phyloP scores from a whole-genome alignment of 2,113 vertebrate genomes.

The Phycodurus eques region DNA sequence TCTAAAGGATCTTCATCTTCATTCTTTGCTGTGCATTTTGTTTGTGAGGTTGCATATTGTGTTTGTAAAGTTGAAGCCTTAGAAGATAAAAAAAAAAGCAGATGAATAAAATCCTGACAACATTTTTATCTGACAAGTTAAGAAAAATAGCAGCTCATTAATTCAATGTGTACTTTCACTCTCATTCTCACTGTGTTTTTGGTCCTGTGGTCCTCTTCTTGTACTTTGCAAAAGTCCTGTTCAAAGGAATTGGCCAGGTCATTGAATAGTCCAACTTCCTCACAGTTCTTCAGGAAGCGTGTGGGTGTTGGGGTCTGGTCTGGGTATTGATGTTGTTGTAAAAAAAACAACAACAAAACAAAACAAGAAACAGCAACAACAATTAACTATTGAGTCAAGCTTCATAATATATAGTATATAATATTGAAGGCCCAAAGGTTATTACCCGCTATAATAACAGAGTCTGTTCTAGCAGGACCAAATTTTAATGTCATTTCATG shows the following conservation, averaged over 20 bases:
- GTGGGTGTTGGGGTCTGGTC: slow-evolving; percentile 98
- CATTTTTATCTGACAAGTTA: neutral
- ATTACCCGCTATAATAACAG: slow-evolving; percentile 95
- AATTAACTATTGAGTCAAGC: neutral
- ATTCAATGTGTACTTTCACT: neutral
- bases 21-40: slow-evolving; percentile 83
- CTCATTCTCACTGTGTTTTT: slow-evolving; percentile 66
- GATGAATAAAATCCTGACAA: neutral
- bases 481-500: slow-evolving; percentile 99
- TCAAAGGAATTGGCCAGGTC: slow-evolving; percentile 94
- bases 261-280: slow-evolving; percentile 96
- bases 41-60: slow-evolving; percentile 71
- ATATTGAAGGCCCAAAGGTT: neutral
- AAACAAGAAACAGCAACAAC: slow-evolving; percentile 6
- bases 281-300: slow-evolving; percentile 96
- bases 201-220: slow-evolving; percentile 87
- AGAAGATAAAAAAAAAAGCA: slow-evolving; percentile 12
- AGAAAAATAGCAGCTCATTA: neutral
- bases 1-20: slow-evolving; percentile 88
- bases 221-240: slow-evolving; percentile 90
- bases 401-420: neutral
- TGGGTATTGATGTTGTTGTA: slow-evolving; percentile 36
- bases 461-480: slow-evolving; percentile 94
- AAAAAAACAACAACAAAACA: neutral
- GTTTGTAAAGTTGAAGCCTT: slow-evolving; percentile 4